These are phyloP conservation scores for Oreochromis spilurus DNA, from an alignment of 2,113 vertebrate genomes.

Conservation along the genomic window DNA sequence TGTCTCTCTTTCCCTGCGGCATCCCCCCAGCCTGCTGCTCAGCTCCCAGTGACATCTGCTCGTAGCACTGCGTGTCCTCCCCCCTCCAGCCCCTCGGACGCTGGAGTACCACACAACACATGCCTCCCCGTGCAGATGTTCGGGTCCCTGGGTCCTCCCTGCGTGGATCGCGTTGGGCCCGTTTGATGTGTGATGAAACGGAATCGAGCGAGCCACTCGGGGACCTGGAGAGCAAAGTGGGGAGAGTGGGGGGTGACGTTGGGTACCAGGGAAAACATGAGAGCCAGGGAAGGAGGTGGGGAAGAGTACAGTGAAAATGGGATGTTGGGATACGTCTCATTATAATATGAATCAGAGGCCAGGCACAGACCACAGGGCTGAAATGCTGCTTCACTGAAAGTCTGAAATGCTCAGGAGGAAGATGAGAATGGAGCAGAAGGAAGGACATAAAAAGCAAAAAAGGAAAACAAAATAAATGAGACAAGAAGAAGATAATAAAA, in stretches of 20 bases:
- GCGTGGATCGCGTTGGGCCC: slow-evolving; percentile 80
- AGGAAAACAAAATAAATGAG: not conserved
- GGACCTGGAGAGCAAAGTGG: slow-evolving; percentile 72
- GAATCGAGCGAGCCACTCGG: slow-evolving; percentile 87
- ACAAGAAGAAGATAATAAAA: not conserved
- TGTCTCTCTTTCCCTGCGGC: slow-evolving; percentile 48
- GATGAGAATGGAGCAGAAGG: not conserved
- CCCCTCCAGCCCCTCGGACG: slow-evolving; percentile 67
- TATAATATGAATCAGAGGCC: slow-evolving; percentile 89
- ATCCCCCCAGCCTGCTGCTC: slow-evolving; percentile 72
- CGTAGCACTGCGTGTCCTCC: slow-evolving; percentile 62
- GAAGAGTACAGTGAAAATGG: slow-evolving; percentile 22
- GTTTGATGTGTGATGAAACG: slow-evolving; percentile 99
- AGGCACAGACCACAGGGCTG: slow-evolving; percentile 42
- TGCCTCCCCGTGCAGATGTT: slow-evolving; percentile 89
- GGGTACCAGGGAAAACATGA: slow-evolving; percentile 37
- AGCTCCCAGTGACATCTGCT: slow-evolving; percentile 93
- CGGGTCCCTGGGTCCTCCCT: slow-evolving; percentile 82
- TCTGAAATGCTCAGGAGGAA: slow-evolving; percentile 36
- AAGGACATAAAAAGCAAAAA: not conserved
- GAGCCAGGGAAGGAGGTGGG: not conserved
- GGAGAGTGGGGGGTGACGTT: slow-evolving; percentile 31
- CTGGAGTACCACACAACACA: slow-evolving; percentile 27
- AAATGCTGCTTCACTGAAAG: slow-evolving; percentile 39
- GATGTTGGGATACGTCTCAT: slow-evolving; percentile 69